Conservation (phyloP, 2,888 invertebrate genomes). For the Acrobasis consociella region DNA sequence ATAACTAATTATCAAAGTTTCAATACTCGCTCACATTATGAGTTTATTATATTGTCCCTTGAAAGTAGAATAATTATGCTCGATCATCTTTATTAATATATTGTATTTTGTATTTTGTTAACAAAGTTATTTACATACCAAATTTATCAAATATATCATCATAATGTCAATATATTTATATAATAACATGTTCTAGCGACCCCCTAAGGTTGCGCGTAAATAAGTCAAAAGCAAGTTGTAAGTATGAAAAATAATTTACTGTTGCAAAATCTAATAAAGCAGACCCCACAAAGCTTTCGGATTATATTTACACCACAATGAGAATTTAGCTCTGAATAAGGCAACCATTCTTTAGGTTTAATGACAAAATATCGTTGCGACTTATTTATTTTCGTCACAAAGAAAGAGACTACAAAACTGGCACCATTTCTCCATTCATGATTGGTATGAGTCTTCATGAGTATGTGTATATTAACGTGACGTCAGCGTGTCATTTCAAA, state of each 20-base stretch:
- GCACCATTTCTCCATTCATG: too few relatives aligned
- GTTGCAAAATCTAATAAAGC: slow-evolving; percentile 7
- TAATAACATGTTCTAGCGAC: too few relatives aligned
- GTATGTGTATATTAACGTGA: too few relatives aligned
- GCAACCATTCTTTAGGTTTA: slow-evolving; percentile 36
- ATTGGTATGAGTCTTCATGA: too few relatives aligned
- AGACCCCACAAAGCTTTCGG: slow-evolving; percentile 5
- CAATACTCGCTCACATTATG: background rate
- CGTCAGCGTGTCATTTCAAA: too few relatives aligned
- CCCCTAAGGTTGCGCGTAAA: background rate
- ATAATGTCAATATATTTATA: too few relatives aligned
- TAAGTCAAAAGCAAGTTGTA: background rate
- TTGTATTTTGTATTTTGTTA: too few relatives aligned
- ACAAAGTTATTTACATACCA: too few relatives aligned
- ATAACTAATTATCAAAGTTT: slow-evolving; percentile 9
- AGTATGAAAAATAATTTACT: background rate
- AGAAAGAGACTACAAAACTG: background rate
- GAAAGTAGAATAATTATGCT: background rate
- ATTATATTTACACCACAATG: slow-evolving; percentile 20
- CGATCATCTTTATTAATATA: background rate
- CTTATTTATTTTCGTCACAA: slow-evolving; percentile 38
- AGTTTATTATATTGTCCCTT: background rate
- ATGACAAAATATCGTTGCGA: slow-evolving; percentile 47
- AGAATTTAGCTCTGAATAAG: slow-evolving; percentile 21
- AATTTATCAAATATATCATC: too few relatives aligned